Conservation (phyloP, 2,888 invertebrate species). For the Malthinus seriepunctatus region DNA sequence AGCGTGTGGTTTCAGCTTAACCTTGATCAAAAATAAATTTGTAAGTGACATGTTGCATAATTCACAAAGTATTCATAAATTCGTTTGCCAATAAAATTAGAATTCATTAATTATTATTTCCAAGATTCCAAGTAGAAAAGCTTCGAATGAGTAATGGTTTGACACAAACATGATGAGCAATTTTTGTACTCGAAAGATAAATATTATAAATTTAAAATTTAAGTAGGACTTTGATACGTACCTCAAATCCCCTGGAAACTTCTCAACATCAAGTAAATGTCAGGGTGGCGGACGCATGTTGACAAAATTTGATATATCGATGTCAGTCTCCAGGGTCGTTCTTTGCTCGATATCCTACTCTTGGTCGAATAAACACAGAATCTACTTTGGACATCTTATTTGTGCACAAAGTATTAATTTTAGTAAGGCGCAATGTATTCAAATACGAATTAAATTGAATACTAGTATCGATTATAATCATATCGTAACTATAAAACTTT, state of each 20-base stretch:
- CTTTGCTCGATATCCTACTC: constrained; percentile 51
- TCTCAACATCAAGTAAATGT: constrained; percentile 34
- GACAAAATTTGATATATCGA: constrained; percentile 40
- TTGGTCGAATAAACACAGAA: constrained; percentile 46
- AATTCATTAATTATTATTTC: too few species aligned
- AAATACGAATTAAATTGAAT: constrained; percentile 18
- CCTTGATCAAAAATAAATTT: too few species aligned
- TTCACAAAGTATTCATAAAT: too few species aligned
- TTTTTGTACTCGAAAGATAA: too few species aligned
- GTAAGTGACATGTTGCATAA: too few species aligned
- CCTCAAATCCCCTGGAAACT: constrained; percentile 30
- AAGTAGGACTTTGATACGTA: too few species aligned
- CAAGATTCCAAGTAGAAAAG: too few species aligned
- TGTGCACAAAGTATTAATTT: constrained; percentile 47
- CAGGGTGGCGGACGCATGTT: constrained; percentile 42
- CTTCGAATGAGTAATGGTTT: too few species aligned
- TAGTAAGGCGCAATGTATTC: constrained; percentile 29
- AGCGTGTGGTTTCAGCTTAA: too few species aligned
- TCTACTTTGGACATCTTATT: constrained; percentile 49
- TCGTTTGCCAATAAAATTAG: too few species aligned
- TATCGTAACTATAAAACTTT: constrained; percentile 14
- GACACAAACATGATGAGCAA: too few species aligned
- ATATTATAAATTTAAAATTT: too few species aligned
- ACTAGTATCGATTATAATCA: constrained; percentile 26
- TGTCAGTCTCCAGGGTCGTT: constrained; percentile 67